Conservation (phyloP, 2,113 vertebrate species). For the Pelodiscus sinensis region DNA sequence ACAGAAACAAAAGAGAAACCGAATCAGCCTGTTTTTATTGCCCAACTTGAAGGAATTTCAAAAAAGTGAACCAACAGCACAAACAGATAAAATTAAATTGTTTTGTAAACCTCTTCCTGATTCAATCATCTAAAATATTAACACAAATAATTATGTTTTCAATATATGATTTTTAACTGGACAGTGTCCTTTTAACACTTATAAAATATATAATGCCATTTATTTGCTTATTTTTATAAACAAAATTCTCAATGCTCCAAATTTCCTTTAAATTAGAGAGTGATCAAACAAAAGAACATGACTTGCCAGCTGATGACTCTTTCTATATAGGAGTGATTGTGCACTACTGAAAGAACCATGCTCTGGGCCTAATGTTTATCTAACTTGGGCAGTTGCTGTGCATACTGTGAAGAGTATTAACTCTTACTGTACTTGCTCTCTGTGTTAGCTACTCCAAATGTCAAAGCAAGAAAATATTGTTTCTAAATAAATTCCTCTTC, state of each 20-base stretch:
- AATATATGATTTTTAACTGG: conserved; percentile 61
- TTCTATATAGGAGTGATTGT: conserved; percentile 20
- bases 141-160: conserved; percentile 42
- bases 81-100: conserved; percentile 53
- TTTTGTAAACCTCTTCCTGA: conserved; percentile 4
- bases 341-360: neutral
- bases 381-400: neutral
- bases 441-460: conserved; percentile 40
- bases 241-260: conserved; percentile 32
- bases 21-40: neutral
- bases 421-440: neutral
- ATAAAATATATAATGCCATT: conserved; percentile 48
- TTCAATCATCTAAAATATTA: conserved; percentile 58
- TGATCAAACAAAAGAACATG: conserved; percentile 27
- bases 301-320: neutral
- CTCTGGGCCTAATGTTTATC: neutral
- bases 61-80: conserved; percentile 52
- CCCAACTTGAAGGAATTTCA: conserved; percentile 29
- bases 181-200: conserved; percentile 59
- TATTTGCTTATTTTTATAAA: conserved; percentile 48
- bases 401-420: neutral
- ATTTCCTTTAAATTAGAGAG: conserved; percentile 2
- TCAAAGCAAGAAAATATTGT: conserved; percentile 12
- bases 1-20: neutral
- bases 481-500: conserved; percentile 20